These are phyloP conservation scores for Daubentonia madagascariensis DNA, from an alignment of 2,113 vertebrate species.

Conservation along the genomic window DNA sequence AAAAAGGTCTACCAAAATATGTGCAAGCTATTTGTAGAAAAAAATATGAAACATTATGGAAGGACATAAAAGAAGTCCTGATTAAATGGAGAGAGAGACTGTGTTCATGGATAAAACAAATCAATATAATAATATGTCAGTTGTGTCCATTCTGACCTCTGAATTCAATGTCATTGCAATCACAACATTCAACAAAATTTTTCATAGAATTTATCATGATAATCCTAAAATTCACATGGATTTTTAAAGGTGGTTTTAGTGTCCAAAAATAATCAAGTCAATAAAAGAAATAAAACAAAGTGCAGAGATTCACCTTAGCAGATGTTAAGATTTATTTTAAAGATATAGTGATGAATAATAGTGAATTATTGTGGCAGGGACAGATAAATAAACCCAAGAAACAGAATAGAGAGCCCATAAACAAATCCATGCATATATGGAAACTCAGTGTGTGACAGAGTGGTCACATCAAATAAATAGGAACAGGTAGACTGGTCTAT, in stretches of 20 bases:
- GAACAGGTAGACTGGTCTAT: not conserved
- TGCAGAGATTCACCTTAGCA: not conserved
- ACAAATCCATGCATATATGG: not conserved
- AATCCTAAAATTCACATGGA: not conserved
- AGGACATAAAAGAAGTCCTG: not conserved
- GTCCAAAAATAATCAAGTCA: not conserved
- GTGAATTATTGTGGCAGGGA: not conserved
- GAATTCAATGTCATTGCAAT: not conserved
- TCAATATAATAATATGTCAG: not conserved
- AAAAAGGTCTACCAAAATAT: constrained; percentile 12
- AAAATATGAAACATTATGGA: not conserved
- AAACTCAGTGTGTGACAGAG: not conserved
- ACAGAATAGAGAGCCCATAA: not conserved
- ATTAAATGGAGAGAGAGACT: not conserved
- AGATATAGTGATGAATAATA: not conserved
- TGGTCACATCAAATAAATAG: not conserved
- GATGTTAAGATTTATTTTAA: constrained; percentile 21
- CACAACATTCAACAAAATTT: not conserved
- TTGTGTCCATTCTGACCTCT: not conserved
- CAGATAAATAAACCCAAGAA: not conserved
- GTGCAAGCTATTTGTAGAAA: not conserved
- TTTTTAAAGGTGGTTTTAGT: not conserved
- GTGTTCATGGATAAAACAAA: not conserved
- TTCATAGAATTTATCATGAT: not conserved
- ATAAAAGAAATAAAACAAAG: not conserved